phyloP scores from a whole-genome alignment of 2,888 invertebrate species.

The Platycnemis pennipes region DNA sequence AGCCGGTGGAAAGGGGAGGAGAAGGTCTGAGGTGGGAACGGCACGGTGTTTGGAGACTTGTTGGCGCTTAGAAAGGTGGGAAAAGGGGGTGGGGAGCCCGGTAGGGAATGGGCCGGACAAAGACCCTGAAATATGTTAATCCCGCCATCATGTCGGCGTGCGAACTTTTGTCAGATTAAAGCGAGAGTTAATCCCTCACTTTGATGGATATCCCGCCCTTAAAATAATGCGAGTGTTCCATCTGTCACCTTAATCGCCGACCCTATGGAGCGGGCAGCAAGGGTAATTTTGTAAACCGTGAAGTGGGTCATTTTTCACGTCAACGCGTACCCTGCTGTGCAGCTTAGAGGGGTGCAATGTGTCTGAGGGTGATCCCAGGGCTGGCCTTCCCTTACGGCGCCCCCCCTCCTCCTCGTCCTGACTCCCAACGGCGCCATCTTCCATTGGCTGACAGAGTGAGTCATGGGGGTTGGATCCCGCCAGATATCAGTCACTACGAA shows the following conservation, averaged over 20 bases:
- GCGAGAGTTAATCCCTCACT: constrained; percentile 57
- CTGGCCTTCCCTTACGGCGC: background rate
- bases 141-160: constrained; percentile 63
- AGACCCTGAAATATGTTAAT: constrained; percentile 63
- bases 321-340: constrained; percentile 46
- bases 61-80: background rate
- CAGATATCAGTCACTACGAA: constrained; percentile 17
- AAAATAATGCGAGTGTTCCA: constrained; percentile 56
- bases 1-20: background rate
- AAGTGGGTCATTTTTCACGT: constrained; percentile 65
- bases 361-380: background rate
- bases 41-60: background rate
- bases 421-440: constrained; percentile 4
- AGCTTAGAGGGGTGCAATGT: constrained; percentile 51
- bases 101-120: background rate
- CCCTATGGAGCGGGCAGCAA: constrained; percentile 56
- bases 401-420: background rate
- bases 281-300: constrained; percentile 64
- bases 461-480: background rate
- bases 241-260: constrained; percentile 61
- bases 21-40: background rate
- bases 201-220: constrained; percentile 59
- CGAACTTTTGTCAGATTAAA: constrained; percentile 66
- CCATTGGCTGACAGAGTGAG: constrained; percentile 49
- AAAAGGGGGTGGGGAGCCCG: background rate